A percentile compares a stretch with the other conserved stretches of the same genome.
Evolutionary conservation across 2,113 vertebrate species (phyloP).

Genomic region (Nerophis lumbriciformis): DNA sequence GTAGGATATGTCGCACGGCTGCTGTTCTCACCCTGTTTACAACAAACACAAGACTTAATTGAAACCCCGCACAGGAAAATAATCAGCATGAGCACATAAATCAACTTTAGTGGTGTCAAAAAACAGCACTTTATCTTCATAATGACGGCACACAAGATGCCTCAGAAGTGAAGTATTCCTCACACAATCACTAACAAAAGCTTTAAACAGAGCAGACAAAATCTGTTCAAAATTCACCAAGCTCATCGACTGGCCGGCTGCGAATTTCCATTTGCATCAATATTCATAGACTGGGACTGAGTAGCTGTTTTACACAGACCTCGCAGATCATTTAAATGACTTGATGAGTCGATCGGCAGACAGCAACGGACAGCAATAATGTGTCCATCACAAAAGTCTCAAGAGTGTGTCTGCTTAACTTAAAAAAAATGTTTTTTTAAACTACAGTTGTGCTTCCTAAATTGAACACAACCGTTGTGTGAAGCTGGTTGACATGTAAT

Average conservation of each 20-base stretch:
- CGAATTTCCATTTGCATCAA: conserved; percentile 48
- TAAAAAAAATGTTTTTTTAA: conserved; percentile 21
- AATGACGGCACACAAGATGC: background rate
- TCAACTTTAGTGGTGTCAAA: conserved; percentile 4
- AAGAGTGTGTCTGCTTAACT: conserved; percentile 13
- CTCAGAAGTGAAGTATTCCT: background rate
- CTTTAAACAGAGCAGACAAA: conserved; percentile 14
- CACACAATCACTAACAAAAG: conserved; percentile 12
- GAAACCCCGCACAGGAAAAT: conserved; percentile 1
- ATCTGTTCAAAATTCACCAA: conserved; percentile 30
- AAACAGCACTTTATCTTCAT: background rate
- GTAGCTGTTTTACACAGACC: conserved; percentile 37
- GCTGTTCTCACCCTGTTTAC: conserved; percentile 75
- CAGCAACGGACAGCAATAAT: conserved; percentile 35
- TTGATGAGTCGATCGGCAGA: conserved; percentile 45
- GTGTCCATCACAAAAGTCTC: conserved; percentile 25
- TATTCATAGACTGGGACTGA: conserved; percentile 52
- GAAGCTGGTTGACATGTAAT: too few species aligned
- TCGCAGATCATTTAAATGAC: conserved; percentile 35
- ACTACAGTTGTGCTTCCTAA: too few species aligned
- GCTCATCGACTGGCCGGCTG: conserved; percentile 23
- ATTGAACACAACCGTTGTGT: too few species aligned
- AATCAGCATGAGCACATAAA: conserved; percentile 7
- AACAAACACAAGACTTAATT: conserved; percentile 10
- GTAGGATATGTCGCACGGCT: conserved; percentile 79